These are phyloP conservation scores for Gymnothorax reevesii DNA, from an alignment of 2,797 vertebrate species.

Conservation along the genomic window DNA sequence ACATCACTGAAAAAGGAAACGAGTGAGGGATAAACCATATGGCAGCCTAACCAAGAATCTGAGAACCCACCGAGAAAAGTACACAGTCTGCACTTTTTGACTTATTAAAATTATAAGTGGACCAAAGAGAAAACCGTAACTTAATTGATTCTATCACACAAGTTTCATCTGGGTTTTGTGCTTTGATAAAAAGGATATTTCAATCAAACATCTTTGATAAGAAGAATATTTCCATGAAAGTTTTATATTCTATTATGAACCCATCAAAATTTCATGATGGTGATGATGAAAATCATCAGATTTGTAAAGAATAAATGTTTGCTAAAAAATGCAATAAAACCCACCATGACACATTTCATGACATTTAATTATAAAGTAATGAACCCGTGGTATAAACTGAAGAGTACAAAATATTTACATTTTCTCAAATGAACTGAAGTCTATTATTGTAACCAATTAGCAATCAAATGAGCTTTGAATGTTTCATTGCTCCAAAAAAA, in stretches of 20 bases:
- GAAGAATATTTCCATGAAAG: neutral
- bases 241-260: neutral
- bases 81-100: conserved; percentile 10
- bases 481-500: neutral
- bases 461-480: neutral
- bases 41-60: conserved; percentile 18
- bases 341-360: neutral
- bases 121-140: neutral
- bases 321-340: neutral
- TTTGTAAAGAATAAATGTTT: neutral
- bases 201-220: neutral
- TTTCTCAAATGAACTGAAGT: too few relatives aligned
- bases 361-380: too few relatives aligned
- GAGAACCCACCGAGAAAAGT: conserved; percentile 20
- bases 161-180: neutral
- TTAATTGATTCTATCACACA: neutral
- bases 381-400: too few relatives aligned
- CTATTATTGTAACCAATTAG: too few relatives aligned
- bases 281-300: neutral
- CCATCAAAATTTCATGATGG: neutral
- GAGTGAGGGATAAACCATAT: neutral
- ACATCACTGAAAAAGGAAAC: neutral
- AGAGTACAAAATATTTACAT: too few relatives aligned
- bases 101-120: conserved; percentile 12
- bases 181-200: neutral